Conservation (phyloP, 1,140 invertebrate species). For the Trichonephila clavipes region DNA sequence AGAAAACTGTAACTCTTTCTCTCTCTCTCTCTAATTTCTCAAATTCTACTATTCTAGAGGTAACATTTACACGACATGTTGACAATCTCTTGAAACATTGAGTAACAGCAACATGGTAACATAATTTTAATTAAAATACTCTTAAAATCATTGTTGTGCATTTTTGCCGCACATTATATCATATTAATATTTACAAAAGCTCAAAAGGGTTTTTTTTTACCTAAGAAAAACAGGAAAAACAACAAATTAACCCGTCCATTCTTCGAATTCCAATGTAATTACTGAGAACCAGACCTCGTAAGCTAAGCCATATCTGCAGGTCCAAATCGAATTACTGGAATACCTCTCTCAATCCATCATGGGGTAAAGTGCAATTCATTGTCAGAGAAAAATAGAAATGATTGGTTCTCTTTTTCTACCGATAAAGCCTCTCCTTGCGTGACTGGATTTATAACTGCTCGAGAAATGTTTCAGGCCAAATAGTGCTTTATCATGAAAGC, state of each 20-base stretch:
- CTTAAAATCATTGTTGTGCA: too few species aligned
- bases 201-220: too few species aligned
- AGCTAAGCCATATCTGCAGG: not conserved
- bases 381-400: slow-evolving; percentile 41
- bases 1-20: too few species aligned
- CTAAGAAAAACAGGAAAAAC: not conserved
- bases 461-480: slow-evolving; percentile 41
- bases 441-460: slow-evolving; percentile 50
- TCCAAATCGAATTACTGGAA: slow-evolving; percentile 36
- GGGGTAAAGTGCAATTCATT: slow-evolving; percentile 13
- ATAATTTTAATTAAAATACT: too few species aligned
- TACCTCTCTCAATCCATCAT: slow-evolving; percentile 28
- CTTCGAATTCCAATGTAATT: not conserved
- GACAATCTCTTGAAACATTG: too few species aligned
- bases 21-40: too few species aligned
- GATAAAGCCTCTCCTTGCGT: slow-evolving; percentile 13
- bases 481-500: slow-evolving; percentile 17
- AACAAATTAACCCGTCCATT: not conserved
- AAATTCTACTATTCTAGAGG: too few species aligned
- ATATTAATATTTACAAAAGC: too few species aligned
- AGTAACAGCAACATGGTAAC: too few species aligned
- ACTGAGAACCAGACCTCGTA: not conserved
- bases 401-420: slow-evolving; percentile 41
- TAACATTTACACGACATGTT: too few species aligned
- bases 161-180: too few species aligned